Evolutionary conservation across 2,113 vertebrate species (phyloP), one percentile per base, ranked within the genome.

Genomic region (Thalassarche chlororhynchos): DNA sequence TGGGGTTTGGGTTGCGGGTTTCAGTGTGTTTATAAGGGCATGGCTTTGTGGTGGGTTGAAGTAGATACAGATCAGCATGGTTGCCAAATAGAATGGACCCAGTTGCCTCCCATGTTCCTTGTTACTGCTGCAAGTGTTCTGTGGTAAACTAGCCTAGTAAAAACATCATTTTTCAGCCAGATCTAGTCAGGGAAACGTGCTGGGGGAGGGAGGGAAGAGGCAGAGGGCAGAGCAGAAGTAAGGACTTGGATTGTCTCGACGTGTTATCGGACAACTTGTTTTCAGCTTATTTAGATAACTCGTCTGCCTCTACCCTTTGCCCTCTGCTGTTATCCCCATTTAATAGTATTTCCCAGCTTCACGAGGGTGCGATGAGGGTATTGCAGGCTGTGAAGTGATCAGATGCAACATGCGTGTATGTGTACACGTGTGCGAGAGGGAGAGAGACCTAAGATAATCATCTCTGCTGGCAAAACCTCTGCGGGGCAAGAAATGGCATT

Each of bases 281-380:
- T 86, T 87, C 91, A 66, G 51, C 42, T 88, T 76, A 61, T 83
- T 83, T 88, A 85, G 75, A 34, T 77, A 88, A 57, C 49, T 95
- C 0, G 0, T 65, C 71, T 84, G 62, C 58, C 46, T 61, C 49
- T 70, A 40, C 40, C 25, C 29, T 68, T 77, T 81, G 76, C 58
- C 46, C 49, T 93, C 58, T 61, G 47, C 79, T 36, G 49, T 88
- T 92, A 77, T 74, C 36, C 86, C 46, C 23, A 14, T 85, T 96
- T 92, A 88, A 66, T 89, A 81, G 54, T 55, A 54, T 85, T 92
- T 92, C 66, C 92, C 90, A 95, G 75, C 78, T 85, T 89, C 75
- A 62, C 5, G 5, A 72, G 71, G 75, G 84, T 74, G 58, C 65
- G 91, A 91, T 65, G 86, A 84, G 90, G 51, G 55, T 74, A 69